Base-by-base conservation (phyloP, 2,113 vertebrate genomes). In the Clarias batrachus region DNA sequence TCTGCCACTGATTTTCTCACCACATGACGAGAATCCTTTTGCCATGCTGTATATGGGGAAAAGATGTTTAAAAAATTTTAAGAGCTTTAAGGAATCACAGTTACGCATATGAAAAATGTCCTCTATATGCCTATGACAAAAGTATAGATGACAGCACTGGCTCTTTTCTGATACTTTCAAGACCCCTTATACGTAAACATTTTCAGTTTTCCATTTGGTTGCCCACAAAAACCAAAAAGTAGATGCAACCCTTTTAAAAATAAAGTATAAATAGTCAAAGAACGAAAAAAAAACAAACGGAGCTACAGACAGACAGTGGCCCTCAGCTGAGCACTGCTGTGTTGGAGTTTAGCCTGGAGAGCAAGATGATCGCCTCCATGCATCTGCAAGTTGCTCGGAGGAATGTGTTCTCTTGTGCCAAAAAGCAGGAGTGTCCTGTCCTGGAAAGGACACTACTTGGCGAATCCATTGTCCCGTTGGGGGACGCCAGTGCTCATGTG, bases 11-110 rank as follows among this genome's bases (percentile, higher is more conserved):
- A 37, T 73, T 63, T 73, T 60, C 78, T 60, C 78, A 80, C 27
- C 78, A 80, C 52, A 80, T 60, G 56, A 37, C 12, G 30, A 59
- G n/a, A 33, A 10, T 78, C 54, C 5, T 57, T 30, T 19, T 7
- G 17, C 27, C 17, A 17, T 33, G 17, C 27, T 80, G 57, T 27
- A 60, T 80, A 30, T 60, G 78, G 30, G 27, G 78, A 21, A 80
- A 80, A 80, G 78, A 80, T 59, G 57, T 80, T 80, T 12, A 60
- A 78, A 52, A 52, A 21, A 52, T 25, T 41, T 76, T 21, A 52
- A 74, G 33, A 21, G 70, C 33, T 21, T 37, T 21, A 76, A 78
- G 4, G 1, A 78, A 30, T 57, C 76, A 19, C 54, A 78, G n/a
- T 21, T 56, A 78, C 14, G 25, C 25, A 4, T 37, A 48, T 41